phyloP scores from a whole-genome alignment of 2,113 vertebrate species.

The Noturus placidus region DNA sequence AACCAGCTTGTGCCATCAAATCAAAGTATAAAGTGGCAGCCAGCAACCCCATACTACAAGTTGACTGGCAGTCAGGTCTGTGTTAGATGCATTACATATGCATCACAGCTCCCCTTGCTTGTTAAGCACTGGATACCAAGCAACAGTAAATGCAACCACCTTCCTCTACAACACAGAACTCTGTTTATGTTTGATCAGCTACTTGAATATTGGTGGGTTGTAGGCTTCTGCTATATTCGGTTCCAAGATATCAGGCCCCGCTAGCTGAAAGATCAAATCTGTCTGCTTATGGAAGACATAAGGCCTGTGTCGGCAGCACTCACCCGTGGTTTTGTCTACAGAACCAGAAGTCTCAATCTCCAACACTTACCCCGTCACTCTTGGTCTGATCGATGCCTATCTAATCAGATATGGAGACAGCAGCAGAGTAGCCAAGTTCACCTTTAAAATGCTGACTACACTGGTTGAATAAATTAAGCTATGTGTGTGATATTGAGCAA shows the following conservation, averaged over 20 bases:
- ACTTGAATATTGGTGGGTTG: not conserved
- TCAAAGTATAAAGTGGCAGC: not conserved
- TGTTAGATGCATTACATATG: not conserved
- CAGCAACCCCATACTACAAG: not conserved
- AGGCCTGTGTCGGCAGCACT: not conserved
- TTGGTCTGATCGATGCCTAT: conserved; percentile 7
- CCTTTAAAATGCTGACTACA: conserved; percentile 18
- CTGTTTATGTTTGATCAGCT: not conserved
- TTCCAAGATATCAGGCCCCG: not conserved
- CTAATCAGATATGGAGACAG: conserved; percentile 14
- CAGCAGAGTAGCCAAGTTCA: conserved; percentile 13
- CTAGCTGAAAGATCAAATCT: not conserved
- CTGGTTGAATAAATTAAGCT: not conserved
- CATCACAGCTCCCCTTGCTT: not conserved
- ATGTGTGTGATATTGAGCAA: not conserved
- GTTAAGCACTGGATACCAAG: not conserved
- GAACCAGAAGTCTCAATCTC: not conserved
- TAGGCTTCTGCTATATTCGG: not conserved
- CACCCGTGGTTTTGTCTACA: not conserved
- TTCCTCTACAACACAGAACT: not conserved
- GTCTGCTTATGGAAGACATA: not conserved
- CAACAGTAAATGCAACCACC: not conserved
- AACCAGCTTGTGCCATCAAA: not conserved
- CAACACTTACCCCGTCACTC: not conserved
- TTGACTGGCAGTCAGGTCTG: not conserved